Conservation (phyloP, 2,888 invertebrate genomes). For the Coenonympha glycerion region DNA sequence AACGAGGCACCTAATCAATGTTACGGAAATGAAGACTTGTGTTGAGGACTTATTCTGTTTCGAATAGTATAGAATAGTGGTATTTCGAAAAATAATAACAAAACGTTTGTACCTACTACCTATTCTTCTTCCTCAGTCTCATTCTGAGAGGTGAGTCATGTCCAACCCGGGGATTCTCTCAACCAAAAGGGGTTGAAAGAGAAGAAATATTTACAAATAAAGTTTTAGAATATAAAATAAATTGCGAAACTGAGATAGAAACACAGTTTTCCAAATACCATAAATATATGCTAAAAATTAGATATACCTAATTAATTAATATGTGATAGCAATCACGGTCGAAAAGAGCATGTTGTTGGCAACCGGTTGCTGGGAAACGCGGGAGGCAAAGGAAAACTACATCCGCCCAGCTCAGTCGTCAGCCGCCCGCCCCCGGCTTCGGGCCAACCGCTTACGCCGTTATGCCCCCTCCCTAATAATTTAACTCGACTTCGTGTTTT, state of each 20-base stretch:
- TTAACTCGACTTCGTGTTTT: conserved; percentile 3
- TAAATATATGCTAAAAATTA: conserved; percentile 19
- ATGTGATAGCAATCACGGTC: conserved; percentile 13
- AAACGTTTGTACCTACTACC: no score
- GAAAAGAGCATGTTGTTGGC: conserved; percentile 57
- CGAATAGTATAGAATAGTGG: no score
- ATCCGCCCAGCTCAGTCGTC: conserved; percentile 55
- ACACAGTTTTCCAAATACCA: conserved; percentile 17
- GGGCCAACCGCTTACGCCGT: conserved; percentile 32
- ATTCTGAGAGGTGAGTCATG: no score
- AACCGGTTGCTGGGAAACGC: conserved; percentile 64
- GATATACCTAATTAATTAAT: conserved; percentile 24
- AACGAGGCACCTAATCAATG: no score
- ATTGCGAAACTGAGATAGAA: conserved; percentile 13
- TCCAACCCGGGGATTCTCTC: no score
- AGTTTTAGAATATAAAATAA: neutral
- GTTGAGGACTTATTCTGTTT: no score
- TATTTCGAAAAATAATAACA: no score
- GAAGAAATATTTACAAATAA: neutral
- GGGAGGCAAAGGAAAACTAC: conserved; percentile 48
- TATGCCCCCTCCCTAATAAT: neutral
- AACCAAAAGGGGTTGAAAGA: neutral
- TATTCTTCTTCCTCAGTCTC: no score
- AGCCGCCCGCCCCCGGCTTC: conserved; percentile 50
- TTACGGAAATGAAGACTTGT: no score